These are phyloP conservation scores for Eulemur rubriventer DNA, from an alignment of 2,797 vertebrate species.

Conservation along the genomic window DNA sequence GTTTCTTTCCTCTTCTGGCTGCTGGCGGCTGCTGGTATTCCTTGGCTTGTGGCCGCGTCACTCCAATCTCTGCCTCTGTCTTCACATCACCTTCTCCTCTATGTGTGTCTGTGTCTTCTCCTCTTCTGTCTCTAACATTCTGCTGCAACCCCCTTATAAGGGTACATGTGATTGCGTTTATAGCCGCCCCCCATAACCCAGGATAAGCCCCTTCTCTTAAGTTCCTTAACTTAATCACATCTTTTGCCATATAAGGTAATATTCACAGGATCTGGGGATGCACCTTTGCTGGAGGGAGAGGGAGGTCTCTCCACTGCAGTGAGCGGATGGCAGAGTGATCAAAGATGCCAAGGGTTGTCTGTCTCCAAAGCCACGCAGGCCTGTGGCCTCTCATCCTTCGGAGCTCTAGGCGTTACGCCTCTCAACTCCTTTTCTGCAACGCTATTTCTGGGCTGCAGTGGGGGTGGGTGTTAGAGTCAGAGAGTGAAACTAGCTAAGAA, in stretches of 20 bases:
- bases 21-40: background rate
- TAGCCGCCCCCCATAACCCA: background rate
- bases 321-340: background rate
- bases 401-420: rapidly evolving
- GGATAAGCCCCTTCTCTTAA: background rate
- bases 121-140: background rate
- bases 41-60: background rate
- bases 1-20: background rate
- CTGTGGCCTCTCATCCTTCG: background rate
- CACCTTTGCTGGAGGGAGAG: no score
- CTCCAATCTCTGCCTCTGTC: background rate
- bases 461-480: background rate
- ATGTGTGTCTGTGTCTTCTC: background rate
- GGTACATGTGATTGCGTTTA: background rate
- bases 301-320: background rate
- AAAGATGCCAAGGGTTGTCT: background rate
- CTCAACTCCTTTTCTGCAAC: background rate
- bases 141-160: background rate
- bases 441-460: background rate
- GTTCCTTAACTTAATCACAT: background rate
- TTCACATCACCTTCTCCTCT: background rate
- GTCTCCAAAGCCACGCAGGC: background rate
- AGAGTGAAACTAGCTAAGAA: background rate
- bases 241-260: background rate
- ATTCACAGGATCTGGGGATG: background rate